These are phyloP conservation scores for Uloborus plumipes DNA, from an alignment of 2,888 invertebrate genomes.

Conservation along the genomic window DNA sequence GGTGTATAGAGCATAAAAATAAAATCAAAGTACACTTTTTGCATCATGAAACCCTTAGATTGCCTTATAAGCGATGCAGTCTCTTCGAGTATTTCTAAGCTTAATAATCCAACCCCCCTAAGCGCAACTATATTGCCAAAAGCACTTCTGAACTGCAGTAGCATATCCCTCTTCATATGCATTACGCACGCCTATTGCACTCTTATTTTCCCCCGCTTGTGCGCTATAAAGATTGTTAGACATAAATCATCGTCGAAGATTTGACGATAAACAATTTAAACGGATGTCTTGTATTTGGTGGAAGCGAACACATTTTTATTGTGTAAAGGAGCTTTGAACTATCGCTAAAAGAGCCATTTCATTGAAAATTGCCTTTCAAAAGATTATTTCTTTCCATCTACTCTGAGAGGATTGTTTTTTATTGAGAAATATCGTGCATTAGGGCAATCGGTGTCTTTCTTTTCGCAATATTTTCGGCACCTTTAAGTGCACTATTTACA, in stretches of 20 bases:
- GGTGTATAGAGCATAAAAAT: too few species aligned
- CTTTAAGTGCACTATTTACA: constrained; percentile 10
- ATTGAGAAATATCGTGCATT: constrained; percentile 21
- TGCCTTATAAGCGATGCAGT: too few species aligned
- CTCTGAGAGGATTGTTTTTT: constrained; percentile 23
- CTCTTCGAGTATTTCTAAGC: too few species aligned
- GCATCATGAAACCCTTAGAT: too few species aligned
- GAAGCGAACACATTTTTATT: constrained; percentile 39
- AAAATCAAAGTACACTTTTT: too few species aligned
- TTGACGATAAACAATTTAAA: constrained; percentile 50
- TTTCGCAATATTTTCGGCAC: neutral
- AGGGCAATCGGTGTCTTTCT: constrained; percentile 2
- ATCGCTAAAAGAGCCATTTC: constrained; percentile 37
- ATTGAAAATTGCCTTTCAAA: constrained; percentile 45
- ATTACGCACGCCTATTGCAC: too few species aligned
- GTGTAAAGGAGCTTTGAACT: constrained; percentile 30
- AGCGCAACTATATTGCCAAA: too few species aligned
- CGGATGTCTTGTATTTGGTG: constrained; percentile 26
- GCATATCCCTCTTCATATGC: too few species aligned
- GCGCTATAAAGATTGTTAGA: constrained; percentile 2
- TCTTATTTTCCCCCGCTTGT: too few species aligned
- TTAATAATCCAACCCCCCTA: too few species aligned
- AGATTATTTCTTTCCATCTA: constrained; percentile 20
- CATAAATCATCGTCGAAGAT: constrained; percentile 44
- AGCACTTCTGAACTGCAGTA: too few species aligned